A percentile compares a stretch with the other conserved stretches of the same genome.
These are phyloP conservation scores for Phoenicopterus ruber DNA, from an alignment of 2,113 vertebrate species.

Conservation along the genomic window DNA sequence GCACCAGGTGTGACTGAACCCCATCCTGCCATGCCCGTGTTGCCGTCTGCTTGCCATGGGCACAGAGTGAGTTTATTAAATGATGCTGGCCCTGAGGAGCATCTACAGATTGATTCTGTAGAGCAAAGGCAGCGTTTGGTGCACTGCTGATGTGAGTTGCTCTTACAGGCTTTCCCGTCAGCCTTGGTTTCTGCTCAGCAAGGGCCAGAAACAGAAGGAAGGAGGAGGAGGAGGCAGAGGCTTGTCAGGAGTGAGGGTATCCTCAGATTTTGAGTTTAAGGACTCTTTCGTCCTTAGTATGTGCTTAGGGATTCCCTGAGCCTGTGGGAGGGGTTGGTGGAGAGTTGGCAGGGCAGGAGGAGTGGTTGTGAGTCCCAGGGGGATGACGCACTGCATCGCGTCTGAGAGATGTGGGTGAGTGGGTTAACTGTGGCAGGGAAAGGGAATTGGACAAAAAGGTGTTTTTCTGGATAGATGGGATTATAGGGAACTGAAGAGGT, in stretches of 20 bases:
- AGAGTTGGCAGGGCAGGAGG: not conserved
- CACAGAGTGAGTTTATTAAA: not conserved
- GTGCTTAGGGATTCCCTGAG: not conserved
- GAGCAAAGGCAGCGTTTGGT: not conserved
- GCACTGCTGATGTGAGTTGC: not conserved
- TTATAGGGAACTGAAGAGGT: not conserved
- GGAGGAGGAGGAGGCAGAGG: not conserved
- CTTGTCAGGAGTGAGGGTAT: not conserved
- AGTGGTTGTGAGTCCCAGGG: not conserved
- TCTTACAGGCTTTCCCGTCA: not conserved
- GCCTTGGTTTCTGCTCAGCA: not conserved
- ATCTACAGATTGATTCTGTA: not conserved
- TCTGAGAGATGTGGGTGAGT: not conserved
- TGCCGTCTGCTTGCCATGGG: not conserved
- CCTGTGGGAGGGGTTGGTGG: not conserved
- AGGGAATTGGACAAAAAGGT: not conserved
- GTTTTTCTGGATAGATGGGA: not conserved
- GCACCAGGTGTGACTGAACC: not conserved
- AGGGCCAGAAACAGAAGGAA: not conserved
- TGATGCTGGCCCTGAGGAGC: not conserved
- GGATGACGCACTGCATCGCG: fast-evolving
- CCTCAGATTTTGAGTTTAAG: not conserved
- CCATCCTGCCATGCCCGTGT: not conserved
- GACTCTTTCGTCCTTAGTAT: not conserved
- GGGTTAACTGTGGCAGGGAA: not conserved